Evolutionary conservation across 2,888 invertebrate genomes (phyloP), one percentile per base, ranked within the genome.

Genomic region (Drosophila demipolita): DNA sequence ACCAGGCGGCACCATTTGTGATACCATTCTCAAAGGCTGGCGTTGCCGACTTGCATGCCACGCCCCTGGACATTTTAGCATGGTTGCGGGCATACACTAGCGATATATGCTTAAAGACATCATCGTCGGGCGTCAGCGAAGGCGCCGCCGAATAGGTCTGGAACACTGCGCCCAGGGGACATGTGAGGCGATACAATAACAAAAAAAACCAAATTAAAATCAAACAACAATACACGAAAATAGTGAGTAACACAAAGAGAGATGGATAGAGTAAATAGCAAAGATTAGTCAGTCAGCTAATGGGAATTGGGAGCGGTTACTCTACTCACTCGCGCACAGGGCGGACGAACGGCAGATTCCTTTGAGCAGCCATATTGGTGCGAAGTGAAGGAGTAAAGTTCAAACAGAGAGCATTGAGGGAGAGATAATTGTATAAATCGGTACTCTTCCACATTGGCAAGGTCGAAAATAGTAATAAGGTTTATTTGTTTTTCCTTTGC

Each of bases 1-100:
- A 98, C 98, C 98, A 98, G 64, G 96, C 97, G 0, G 98, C 98
- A 6, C 98, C 98, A 90, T 99, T 99, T 3, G 98, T 98, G 82
- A 98, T 98, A 12, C 99, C 99, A 92, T 97, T 95, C 90, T 96
- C 95, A 92, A 98, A 98, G 53, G 96, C 95, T 8, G 95, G 96
- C 54, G 95, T 94, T 11, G 96, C 96, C 12, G 96, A 94, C 91
- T 96, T 96, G 93, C 97, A 97, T 7, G 97, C 96, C 7, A 96
- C 95, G 9, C 97, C 97, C 40, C 96, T 95, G 66, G 97, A 96
- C 98, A 98, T 98, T 91, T 96, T 97, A 40, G 96, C 96, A 93
- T 99, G 98, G 92, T 97, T 97, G 81, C 95, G 96, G 36, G 98
- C 96, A 94, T 98, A 99, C 4, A 96, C 95, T 79, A 96, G 94